Conservation (phyloP, 2,113 vertebrate species). For the Casuarius casuarius region DNA sequence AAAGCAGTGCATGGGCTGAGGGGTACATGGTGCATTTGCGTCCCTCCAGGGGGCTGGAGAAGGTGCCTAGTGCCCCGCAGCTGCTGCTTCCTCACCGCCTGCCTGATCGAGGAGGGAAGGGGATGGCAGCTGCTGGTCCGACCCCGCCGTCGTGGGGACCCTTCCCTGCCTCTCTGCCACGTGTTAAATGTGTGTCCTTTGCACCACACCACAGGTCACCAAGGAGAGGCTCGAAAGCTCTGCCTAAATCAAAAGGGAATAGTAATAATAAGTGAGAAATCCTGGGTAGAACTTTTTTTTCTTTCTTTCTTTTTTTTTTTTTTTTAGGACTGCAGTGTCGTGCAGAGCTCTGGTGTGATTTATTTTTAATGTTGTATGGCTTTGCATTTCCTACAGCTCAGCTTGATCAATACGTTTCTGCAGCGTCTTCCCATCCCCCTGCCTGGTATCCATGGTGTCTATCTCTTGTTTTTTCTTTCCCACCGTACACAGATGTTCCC, state of each 20-base stretch:
- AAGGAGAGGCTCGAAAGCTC: background rate
- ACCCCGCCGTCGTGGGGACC: too few relatives aligned
- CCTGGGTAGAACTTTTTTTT: background rate
- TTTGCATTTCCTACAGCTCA: background rate
- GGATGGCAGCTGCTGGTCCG: background rate
- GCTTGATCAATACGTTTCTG: background rate
- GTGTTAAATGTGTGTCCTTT: background rate
- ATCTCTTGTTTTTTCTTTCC: background rate
- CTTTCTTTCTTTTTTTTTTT: background rate
- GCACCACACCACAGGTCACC: background rate
- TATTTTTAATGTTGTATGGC: background rate
- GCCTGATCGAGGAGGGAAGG: too few relatives aligned
- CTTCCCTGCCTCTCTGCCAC: background rate
- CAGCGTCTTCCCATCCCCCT: background rate
- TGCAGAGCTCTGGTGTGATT: background rate
- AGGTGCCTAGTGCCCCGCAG: too few relatives aligned
- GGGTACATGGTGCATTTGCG: too few relatives aligned
- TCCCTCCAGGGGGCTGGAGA: too few relatives aligned
- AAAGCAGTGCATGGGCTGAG: too few relatives aligned
- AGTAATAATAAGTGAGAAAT: background rate
- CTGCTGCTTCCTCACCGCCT: too few relatives aligned
- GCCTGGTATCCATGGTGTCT: accelerated
- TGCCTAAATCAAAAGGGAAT: background rate
- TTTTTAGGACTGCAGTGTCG: background rate
- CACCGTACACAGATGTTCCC: background rate